Evolutionary conservation across 1,140 invertebrate genomes (phyloP), one percentile per base, ranked within the genome.

Genomic region (Nebria ingens): DNA sequence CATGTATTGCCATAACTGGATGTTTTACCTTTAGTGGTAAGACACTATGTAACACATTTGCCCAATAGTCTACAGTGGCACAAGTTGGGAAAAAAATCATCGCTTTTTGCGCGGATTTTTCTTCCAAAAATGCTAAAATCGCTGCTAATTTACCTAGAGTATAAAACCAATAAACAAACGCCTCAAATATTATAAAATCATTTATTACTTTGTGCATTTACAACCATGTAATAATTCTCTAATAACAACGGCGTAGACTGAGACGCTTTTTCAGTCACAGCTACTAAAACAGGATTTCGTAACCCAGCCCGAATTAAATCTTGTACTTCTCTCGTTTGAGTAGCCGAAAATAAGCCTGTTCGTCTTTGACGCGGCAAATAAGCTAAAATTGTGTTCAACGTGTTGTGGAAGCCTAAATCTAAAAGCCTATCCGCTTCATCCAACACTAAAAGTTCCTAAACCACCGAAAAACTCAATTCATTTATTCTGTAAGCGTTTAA

Each of bases 301-400:
- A 99, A 72, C 1, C 96, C 97, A 12, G 95, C 95, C 65, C 94
- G 75, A 25, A 97, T 88, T 15, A 99, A 73, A 59, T 93, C 85
- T 59, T 92, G 83, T 0, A 99, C 76, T 74, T 98, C 90, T 69
- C 93, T 93, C 0, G 95, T 98, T 73, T 98, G 96, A 15, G 97
- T 99, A 3, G 97, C 97, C 21, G 96, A 99, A 74, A 99, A 99
- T 17, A 99, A 76, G 0, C 94, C 94, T 0, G 97, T 99, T 65
- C 94, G 77, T 61, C 97, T 73, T 66, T 97, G 91, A 54, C 94
- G 86, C 0, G 97, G 97, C 45, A 99, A 72, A 71, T 87, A 91
- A 64, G 84, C 82, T 0, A 99, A 75, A 64, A 99, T 97, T 38
- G 84, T 89, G 61, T 92, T 92, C 1, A 99, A 73, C n/a, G 85